These are phyloP conservation scores for Caenorhabditis sp. DNA, from an alignment of 2,888 invertebrate species.

Conservation along the genomic window DNA sequence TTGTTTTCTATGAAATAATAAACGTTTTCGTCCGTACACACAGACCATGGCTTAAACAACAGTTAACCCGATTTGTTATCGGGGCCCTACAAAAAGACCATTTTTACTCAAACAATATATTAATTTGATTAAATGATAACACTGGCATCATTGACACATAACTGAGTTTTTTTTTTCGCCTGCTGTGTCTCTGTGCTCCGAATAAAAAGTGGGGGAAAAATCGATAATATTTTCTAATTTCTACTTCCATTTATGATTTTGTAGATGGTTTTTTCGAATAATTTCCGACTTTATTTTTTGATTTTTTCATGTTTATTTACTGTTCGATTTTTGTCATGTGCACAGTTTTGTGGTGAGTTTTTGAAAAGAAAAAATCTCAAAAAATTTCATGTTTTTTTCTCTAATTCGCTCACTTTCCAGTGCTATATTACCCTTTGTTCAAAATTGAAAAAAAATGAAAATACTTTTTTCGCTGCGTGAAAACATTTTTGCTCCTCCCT, in stretches of 20 bases:
- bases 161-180: not conserved
- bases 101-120: not conserved
- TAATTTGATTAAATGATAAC: not conserved
- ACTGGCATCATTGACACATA: not conserved
- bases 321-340: not conserved
- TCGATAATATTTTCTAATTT: not conserved
- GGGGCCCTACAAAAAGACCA: not conserved
- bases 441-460: too few species aligned
- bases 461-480: too few species aligned
- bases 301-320: not conserved
- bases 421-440: too few species aligned
- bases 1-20: slow-evolving; percentile 15
- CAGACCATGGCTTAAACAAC: not conserved
- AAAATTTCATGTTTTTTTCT: too few species aligned
- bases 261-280: not conserved
- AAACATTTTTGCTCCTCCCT: too few species aligned
- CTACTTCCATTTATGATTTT: not conserved
- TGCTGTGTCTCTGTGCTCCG: not conserved
- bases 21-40: slow-evolving; percentile 10
- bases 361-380: too few species aligned
- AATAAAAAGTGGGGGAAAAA: not conserved
- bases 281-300: not conserved
- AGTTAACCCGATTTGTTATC: not conserved
- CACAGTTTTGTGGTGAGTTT: slow-evolving; percentile 30
- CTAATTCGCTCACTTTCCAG: too few species aligned